Percentiles rank a stretch among this genome's conserved stretches.
Evolutionary conservation across 2,113 vertebrate species (phyloP).

Genomic region (Balaenoptera acutorostrata): DNA sequence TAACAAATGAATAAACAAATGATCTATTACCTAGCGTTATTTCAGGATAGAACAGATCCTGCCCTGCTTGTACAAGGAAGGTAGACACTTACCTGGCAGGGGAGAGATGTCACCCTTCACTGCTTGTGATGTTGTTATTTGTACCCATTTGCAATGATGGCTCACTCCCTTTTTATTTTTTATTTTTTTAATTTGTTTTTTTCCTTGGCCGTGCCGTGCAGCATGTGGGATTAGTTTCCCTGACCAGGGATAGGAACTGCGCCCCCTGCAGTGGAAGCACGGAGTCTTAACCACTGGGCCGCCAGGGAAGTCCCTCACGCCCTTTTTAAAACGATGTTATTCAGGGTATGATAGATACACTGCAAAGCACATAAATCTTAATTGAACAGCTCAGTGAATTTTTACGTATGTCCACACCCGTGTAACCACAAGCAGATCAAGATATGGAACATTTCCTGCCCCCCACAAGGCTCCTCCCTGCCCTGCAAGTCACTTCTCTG

Average conservation of each 20-base stretch:
- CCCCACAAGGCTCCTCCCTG: background rate
- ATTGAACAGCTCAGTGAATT: background rate
- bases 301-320: too few relatives aligned
- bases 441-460: background rate
- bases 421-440: background rate
- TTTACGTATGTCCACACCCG: background rate
- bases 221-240: too few relatives aligned
- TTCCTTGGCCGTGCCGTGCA: too few relatives aligned
- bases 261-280: too few relatives aligned
- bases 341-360: background rate
- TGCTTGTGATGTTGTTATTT: background rate
- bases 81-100: background rate
- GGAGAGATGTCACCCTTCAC: background rate
- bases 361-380: background rate
- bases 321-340: background rate
- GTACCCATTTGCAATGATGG: background rate
- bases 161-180: background rate
- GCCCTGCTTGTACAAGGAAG: background rate
- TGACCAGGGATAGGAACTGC: too few relatives aligned
- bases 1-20: constrained; percentile 20
- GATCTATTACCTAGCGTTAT: background rate
- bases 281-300: too few relatives aligned
- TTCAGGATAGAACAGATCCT: constrained; percentile 7
- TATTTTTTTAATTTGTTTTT: too few relatives aligned
- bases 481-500: background rate